Percentiles rank a stretch among this genome's conserved stretches.
Evolutionary conservation across 2,888 invertebrate species (phyloP).

Genomic region (Ectemnius cavifrons): DNA sequence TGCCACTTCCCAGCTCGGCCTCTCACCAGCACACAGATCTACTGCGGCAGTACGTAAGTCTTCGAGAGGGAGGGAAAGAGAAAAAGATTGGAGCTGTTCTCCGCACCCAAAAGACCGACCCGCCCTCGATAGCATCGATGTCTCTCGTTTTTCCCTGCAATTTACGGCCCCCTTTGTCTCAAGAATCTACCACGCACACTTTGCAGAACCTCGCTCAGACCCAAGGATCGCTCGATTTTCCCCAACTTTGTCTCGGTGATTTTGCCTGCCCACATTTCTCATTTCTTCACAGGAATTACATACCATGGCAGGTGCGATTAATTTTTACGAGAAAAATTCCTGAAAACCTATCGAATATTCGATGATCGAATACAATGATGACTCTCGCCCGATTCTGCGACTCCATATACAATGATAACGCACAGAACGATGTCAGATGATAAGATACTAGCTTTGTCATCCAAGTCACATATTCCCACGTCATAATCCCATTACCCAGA

Average conservation of each 20-base stretch:
- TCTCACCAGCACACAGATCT: not conserved
- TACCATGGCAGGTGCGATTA: not conserved
- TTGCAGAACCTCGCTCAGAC: too few relatives aligned
- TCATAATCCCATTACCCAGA: not conserved
- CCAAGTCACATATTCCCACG: too few relatives aligned
- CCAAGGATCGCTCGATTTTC: too few relatives aligned
- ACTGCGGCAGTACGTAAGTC: too few relatives aligned
- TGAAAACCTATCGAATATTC: too few relatives aligned
- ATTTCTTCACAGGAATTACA: not conserved
- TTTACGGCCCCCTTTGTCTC: conserved; percentile 62
- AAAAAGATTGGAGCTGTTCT: conserved; percentile 20
- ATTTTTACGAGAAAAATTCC: not conserved
- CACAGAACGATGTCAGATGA: not conserved
- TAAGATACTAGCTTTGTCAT: too few relatives aligned
- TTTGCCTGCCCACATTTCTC: not conserved
- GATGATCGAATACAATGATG: too few relatives aligned
- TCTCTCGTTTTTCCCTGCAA: conserved; percentile 54
- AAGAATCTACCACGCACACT: conserved; percentile 47
- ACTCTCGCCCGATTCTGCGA: too few relatives aligned
- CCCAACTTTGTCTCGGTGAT: too few relatives aligned
- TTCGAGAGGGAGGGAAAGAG: too few relatives aligned
- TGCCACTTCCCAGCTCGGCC: conserved; percentile 14
- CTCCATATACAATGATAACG: not conserved
- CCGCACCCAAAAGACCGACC: conserved; percentile 22
- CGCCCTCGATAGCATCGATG: conserved; percentile 56